Base-by-base conservation (phyloP, 2,888 invertebrate species). In the Drosophila tanythrix region DNA sequence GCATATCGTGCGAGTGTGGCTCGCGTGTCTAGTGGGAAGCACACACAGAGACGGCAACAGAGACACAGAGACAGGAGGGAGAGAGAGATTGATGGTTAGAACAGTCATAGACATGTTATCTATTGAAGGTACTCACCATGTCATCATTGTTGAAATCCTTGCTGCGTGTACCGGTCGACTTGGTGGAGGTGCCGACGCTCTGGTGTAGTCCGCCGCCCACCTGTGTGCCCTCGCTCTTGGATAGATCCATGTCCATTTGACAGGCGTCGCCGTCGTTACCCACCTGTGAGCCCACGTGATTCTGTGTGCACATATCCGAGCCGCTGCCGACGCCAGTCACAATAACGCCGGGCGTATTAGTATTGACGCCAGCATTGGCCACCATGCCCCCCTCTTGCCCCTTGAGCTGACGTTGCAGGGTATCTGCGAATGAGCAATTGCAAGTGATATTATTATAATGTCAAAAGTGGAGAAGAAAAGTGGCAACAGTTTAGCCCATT, bases 211-310 rank as follows among this genome's bases (percentile, higher is more conserved):
- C 86, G 2, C 96, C 97, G 18, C 97, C 97, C 0, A 96, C 97
- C 92, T 97, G 97, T 2, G 97, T 97, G 1, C 97, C 97, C 92
- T 97, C 97, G 0, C 96, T 97, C 92, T 95, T 95, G 10, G 95
- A 94, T 65, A 94, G 94, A 91, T 95, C 95, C 94, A 95, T 89
- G 93, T 94, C 85, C 94, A 95, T 89, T 72, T 90, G 91, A 62
- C 82, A 88, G 93, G 83, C 82, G 91, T 92, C 79, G 92, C 92
- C 93, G 92, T 92, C 93, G 92, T 94, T 87, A 21, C 93, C 93
- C 82, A 93, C 93, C 85, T 93, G 95, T 27, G 95, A 95, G 68
- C 95, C 95, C 89, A 96, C 95, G 91, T 95, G 95, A 90, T 95
- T 96, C 91, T 96, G 96, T 40, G 95, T 95, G 80, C 96, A 95